Conservation (phyloP, 64 coral and sea anemone species). For the Cladopsammia gracilis region DNA sequence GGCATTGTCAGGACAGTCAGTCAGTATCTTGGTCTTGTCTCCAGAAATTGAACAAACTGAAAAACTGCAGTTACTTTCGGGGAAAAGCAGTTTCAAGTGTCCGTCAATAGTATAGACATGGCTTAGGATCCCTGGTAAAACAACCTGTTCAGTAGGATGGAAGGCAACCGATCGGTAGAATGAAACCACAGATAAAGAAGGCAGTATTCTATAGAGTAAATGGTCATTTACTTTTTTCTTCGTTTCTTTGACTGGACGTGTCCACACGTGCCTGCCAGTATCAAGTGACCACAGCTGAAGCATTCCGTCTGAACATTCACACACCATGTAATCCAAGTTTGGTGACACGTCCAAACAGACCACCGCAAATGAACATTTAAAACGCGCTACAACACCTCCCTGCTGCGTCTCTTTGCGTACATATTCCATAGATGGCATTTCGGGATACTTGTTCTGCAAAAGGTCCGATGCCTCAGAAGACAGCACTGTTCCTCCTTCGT, state of each 20-base stretch:
- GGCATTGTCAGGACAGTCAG: not conserved
- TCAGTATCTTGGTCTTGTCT: not conserved
- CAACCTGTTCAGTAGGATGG: not conserved
- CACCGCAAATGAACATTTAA: not conserved
- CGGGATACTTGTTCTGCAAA: constrained; percentile 12
- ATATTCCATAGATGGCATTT: constrained; percentile 7
- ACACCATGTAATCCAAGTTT: constrained; percentile 1
- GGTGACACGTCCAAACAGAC: constrained; percentile 1
- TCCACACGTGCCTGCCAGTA: not conserved
- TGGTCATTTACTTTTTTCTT: not conserved
- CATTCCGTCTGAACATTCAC: constrained; percentile 4
- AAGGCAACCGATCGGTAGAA: not conserved
- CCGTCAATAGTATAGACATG: not conserved
- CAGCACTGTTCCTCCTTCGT: constrained; percentile 15
- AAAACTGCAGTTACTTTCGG: not conserved
- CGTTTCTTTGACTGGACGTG: not conserved
- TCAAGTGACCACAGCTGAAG: constrained; percentile 12
- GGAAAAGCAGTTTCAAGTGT: constrained; percentile 20
- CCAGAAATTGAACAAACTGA: constrained; percentile 1
- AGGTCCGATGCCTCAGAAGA: not conserved
- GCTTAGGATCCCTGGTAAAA: constrained; percentile 14
- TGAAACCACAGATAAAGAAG: not conserved
- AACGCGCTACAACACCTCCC: not conserved
- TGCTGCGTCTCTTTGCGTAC: constrained; percentile 4
- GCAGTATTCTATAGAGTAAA: not conserved